A percentile compares a stretch with the other conserved stretches of the same genome.
Conservation (phyloP, 2,888 invertebrate species). For the Lasioglossum pauxillum region DNA sequence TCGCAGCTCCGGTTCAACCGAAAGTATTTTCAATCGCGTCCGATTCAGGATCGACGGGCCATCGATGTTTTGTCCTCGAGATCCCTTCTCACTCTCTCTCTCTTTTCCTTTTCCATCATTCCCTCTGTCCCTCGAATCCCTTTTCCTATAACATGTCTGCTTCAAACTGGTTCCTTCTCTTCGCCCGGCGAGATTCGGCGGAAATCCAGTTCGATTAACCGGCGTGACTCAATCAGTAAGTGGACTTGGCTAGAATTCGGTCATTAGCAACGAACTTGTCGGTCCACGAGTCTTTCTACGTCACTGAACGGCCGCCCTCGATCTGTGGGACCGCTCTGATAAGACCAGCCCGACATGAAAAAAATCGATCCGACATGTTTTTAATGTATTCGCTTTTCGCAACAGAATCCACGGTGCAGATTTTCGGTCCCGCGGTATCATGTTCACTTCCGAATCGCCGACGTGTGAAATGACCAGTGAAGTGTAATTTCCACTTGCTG, state of each 20-base stretch:
- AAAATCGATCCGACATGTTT: neutral
- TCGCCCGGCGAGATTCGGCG: neutral
- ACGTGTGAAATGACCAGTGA: neutral
- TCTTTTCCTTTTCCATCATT: neutral
- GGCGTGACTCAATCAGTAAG: conserved; percentile 33
- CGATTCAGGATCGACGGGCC: conserved; percentile 54
- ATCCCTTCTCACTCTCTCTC: neutral
- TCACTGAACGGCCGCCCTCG: conserved; percentile 35
- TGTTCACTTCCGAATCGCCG: neutral
- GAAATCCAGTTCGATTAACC: conserved; percentile 6
- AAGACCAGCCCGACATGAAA: conserved; percentile 16
- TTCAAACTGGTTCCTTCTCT: neutral
- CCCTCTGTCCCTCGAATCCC: neutral
- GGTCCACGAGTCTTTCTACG: conserved; percentile 29
- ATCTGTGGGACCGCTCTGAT: conserved; percentile 24
- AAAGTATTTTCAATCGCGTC: conserved; percentile 60
- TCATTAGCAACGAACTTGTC: conserved; percentile 30
- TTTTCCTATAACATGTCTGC: neutral
- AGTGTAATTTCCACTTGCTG: neutral
- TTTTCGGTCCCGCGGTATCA: neutral
- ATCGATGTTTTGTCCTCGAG: conserved; percentile 26
- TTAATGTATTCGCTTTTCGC: neutral
- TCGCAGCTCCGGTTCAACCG: conserved; percentile 31
- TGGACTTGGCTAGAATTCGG: neutral
- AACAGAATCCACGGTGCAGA: neutral